phyloP scores from a whole-genome alignment of 2,113 vertebrate species.

The Corythaixoides concolor region DNA sequence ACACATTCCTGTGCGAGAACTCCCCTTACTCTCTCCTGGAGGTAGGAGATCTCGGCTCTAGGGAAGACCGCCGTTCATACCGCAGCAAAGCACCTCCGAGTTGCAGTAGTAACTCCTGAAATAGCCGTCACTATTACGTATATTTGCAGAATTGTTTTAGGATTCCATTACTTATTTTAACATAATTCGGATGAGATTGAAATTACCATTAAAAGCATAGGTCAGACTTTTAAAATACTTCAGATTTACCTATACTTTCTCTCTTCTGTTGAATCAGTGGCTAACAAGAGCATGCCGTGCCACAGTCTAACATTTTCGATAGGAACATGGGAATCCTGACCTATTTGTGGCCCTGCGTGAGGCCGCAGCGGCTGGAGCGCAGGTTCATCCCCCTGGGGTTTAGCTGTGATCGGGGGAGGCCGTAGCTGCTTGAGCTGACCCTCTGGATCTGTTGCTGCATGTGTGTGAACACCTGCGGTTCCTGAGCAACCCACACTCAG shows the following conservation, averaged over 20 bases:
- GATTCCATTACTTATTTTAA: neutral
- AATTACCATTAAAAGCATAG: too few species aligned
- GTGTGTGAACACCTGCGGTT: neutral
- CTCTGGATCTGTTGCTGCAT: neutral
- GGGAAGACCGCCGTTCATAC: neutral
- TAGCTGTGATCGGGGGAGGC: neutral
- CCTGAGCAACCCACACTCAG: neutral
- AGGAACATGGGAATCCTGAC: neutral
- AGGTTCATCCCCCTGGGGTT: neutral
- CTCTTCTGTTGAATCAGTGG: neutral
- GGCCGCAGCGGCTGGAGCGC: neutral
- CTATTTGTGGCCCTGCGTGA: neutral
- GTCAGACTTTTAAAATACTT: neutral
- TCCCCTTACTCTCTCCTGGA: conserved; percentile 85
- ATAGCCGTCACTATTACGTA: neutral
- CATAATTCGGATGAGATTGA: neutral
- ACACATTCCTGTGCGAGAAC: conserved; percentile 84
- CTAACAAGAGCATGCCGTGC: neutral
- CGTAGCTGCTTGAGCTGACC: neutral
- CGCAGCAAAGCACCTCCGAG: neutral
- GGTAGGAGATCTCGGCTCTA: conserved; percentile 69
- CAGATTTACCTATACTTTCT: neutral
- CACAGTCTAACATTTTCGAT: neutral
- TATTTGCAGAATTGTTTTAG: neutral
- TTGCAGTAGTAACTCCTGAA: neutral